Base-by-base conservation (phyloP, 2,888 invertebrate genomes). In the Parasteatoda lunata region DNA sequence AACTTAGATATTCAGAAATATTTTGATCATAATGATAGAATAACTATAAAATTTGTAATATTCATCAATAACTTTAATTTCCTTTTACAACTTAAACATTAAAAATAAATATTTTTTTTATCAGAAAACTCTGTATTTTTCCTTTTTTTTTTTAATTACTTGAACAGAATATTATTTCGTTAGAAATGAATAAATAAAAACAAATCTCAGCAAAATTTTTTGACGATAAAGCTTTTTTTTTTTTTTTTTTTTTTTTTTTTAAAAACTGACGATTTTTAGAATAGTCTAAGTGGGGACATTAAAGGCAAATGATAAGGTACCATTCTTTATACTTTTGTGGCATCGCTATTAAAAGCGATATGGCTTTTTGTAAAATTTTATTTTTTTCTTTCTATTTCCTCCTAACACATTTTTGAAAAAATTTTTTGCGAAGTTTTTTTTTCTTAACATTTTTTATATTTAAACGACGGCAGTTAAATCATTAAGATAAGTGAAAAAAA, bases 301-400 rank as follows among this genome's bases (percentile, higher is more conserved):
- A 76, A 77, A 75, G 71, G 52, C 75, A n/a, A 45, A 76, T 69
- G 80, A 80, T 80, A 80, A 85, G 71, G 80, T 76, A 66, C 80
- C 54, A 76, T 85, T 80, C 75, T 84, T 79, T 78, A 66, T 71
- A 66, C 75, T 85, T 85, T 85, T 83, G 85, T 85, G 85, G 84
- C 68, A 73, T 73, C 49, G 68, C 78, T 78, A 78, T 84, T 84
- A 84, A 84, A 68, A 73, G 83, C 70, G 77, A 84, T 77, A 77
- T 65, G 52, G 30, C 73, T 78, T 84, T 84, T 77, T 71, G 81
- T 15, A 13, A 68, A 68, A 84, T 69, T 66, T 66, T 73, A 59
- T 59, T 78, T 45, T 84, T 80, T 77, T 69, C 48, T 51, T 48
- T 49, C 48, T 49, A 70, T 48, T 49, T 79, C 30, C n/a, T 65